Base-by-base conservation (phyloP, 2,888 invertebrate genomes). In the Periphyllus acericola region DNA sequence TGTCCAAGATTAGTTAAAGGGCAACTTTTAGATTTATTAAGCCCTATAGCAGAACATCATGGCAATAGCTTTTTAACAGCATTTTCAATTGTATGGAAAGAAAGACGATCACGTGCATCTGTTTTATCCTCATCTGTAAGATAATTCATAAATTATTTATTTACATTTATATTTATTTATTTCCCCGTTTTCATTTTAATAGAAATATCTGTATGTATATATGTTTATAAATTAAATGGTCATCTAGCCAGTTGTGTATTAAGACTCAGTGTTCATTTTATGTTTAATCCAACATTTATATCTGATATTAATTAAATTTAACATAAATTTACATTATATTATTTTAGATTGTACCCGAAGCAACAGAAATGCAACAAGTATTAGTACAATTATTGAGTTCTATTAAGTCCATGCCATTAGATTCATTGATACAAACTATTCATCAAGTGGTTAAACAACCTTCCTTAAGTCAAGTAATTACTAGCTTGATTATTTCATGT, bases 11-110 rank as follows among this genome's bases (percentile, higher is more conserved):
- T 95, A 89, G 95, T 96, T 21, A 94, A 95, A 89, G 95, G 96
- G 90, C 95, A 96, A 90, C 92, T 97, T 80, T 92, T 97, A 90
- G 96, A 96, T 91, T 95, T 97, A 90, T 92, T 97, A 8, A 96
- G 96, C 90, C 97, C 97, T 0, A 94, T 97, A 82, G 95, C 96
- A 14, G 94, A 96, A 87, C 95, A 96, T 91, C 96, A 97, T 91
- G 95, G 96, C 21, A 93, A 94, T 29, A 95, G 95, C 91, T 95
- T 97, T 90, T 92, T 97, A 89, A 95, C 96, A 14, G 96, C 97
- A 4, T 94, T 97, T 89, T 95, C 96, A 1, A 95, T 96, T 11
- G 96, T 96, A 55, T 97, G 97, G 97, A 95, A 95, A 91, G 95
- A 96, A 90, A 92, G 94, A 86, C 93, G 94, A 86, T 93, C 93